These are phyloP conservation scores for Sapajus apella DNA, from an alignment of 2,113 vertebrate species.

Conservation along the genomic window DNA sequence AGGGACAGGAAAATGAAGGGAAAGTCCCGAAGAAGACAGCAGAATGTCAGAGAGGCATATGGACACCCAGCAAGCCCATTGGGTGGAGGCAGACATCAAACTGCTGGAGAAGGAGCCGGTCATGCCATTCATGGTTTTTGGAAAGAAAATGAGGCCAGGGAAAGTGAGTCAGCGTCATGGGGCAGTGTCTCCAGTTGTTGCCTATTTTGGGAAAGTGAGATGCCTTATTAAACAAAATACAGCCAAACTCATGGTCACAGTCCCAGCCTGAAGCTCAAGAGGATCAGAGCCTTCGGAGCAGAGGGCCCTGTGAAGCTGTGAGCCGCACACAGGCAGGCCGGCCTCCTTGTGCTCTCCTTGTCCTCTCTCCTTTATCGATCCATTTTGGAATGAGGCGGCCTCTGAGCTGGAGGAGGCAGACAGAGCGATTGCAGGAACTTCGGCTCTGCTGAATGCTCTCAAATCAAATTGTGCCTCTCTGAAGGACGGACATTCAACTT, in stretches of 20 bases:
- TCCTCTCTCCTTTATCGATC: background rate
- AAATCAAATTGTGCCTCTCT: constrained; percentile 35
- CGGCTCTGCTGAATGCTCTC: background rate
- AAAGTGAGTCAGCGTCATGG: constrained; percentile 72
- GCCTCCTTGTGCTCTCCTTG: background rate
- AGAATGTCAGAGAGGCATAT: background rate
- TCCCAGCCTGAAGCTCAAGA: constrained; percentile 23
- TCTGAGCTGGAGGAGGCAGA: background rate
- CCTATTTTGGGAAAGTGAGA: constrained; percentile 81
- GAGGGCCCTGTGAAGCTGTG: background rate
- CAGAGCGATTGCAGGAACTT: background rate
- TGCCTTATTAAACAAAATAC: constrained; percentile 71
- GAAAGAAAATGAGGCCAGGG: constrained; percentile 50
- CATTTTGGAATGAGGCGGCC: background rate
- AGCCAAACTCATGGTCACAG: constrained; percentile 49
- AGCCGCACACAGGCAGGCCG: rapidly evolving
- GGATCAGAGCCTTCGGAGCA: background rate
- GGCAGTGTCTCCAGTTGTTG: constrained; percentile 66
- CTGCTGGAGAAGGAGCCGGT: background rate
- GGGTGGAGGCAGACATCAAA: background rate
- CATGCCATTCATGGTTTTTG: background rate
- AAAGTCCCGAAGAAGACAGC: background rate
- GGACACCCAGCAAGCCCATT: background rate
- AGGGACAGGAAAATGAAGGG: background rate
- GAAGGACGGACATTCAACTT: background rate